Percentiles rank a stretch among this genome's conserved stretches.
Evolutionary conservation across 2,888 invertebrate species (phyloP).

Genomic region (Antheraea yamamai): DNA sequence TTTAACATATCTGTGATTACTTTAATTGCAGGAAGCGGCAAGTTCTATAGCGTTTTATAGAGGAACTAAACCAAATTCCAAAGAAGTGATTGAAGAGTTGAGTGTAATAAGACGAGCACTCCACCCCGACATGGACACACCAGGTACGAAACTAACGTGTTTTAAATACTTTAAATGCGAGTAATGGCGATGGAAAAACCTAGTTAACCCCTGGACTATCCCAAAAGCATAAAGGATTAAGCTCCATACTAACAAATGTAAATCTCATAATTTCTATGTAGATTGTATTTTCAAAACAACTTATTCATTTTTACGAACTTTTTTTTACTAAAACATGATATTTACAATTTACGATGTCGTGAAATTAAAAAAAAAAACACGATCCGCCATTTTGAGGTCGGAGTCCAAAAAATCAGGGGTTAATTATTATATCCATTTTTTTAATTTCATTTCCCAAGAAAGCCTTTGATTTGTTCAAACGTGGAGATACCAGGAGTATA

Average conservation of each 20-base stretch:
- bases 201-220: too few relatives aligned
- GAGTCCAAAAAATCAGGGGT: background rate
- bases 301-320: too few relatives aligned
- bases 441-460: background rate
- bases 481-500: background rate
- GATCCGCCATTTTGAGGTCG: too few relatives aligned
- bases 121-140: conserved; percentile 42
- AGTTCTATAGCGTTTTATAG: conserved; percentile 57
- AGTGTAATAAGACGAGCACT: conserved; percentile 45
- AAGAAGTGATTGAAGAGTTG: conserved; percentile 50
- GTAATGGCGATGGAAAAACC: too few relatives aligned
- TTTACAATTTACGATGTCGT: too few relatives aligned
- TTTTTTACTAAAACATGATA: too few relatives aligned
- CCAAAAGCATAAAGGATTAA: background rate
- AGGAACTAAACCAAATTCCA: conserved; percentile 44
- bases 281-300: too few relatives aligned
- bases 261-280: too few relatives aligned
- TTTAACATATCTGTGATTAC: background rate
- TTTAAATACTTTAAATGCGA: too few relatives aligned
- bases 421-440: background rate
- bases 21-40: conserved; percentile 54
- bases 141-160: conserved; percentile 8
- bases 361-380: too few relatives aligned
- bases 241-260: too few relatives aligned
- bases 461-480: background rate